Percentiles rank a stretch among this genome's conserved stretches.
Evolutionary conservation across 1,140 invertebrate genomes (phyloP).

Genomic region (Aradophagus sp.): DNA sequence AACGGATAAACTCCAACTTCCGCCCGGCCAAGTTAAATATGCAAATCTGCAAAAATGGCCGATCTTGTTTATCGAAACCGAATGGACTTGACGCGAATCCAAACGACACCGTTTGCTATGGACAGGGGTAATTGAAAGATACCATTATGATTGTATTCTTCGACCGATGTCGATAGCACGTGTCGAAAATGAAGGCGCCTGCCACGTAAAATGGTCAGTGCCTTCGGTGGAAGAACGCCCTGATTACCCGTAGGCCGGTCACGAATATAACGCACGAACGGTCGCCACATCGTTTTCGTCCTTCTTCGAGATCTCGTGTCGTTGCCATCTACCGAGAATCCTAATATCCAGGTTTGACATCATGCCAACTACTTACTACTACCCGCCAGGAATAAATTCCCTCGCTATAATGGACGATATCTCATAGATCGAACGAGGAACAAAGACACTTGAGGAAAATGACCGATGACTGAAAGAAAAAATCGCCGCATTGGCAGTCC

Average conservation of each 20-base stretch:
- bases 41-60: constrained; percentile 44
- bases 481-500: constrained; percentile 26
- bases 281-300: constrained; percentile 62
- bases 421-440: constrained; percentile 21
- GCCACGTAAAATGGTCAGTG: constrained; percentile 43
- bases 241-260: constrained; percentile 68
- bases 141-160: constrained; percentile 47
- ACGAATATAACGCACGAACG: constrained; percentile 71
- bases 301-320: constrained; percentile 39
- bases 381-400: constrained; percentile 50
- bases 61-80: constrained; percentile 50
- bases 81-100: constrained; percentile 27
- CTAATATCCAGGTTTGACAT: constrained; percentile 74
- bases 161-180: constrained; percentile 52
- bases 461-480: constrained; percentile 12
- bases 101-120: constrained; percentile 17
- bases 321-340: constrained; percentile 66
- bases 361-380: constrained; percentile 72
- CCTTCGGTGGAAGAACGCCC: constrained; percentile 25
- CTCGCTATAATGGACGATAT: constrained; percentile 28
- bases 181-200: constrained; percentile 60
- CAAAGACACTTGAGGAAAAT: constrained; percentile 37
- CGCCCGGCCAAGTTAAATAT: constrained; percentile 47
- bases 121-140: constrained; percentile 41
- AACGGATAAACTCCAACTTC: constrained; percentile 44